phyloP scores from a whole-genome alignment of 2,888 invertebrate genomes.

The Ariolimax columbianus region DNA sequence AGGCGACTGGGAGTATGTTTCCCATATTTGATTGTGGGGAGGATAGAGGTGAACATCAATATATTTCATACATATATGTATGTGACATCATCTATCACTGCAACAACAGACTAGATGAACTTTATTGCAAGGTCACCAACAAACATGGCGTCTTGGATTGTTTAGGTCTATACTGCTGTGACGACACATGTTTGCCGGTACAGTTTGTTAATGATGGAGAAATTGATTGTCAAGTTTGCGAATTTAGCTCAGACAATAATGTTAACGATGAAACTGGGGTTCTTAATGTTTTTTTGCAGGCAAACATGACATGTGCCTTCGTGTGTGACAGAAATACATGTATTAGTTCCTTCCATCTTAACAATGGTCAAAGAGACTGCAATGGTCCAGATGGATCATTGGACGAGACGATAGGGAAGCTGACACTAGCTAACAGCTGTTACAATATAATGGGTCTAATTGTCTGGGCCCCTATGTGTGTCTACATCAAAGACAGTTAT shows the following conservation, averaged over 20 bases:
- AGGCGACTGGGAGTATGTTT: not conserved
- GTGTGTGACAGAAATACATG: not conserved
- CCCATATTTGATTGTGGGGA: not conserved
- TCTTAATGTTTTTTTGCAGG: too few relatives aligned
- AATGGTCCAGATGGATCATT: constrained; percentile 11
- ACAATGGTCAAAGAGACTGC: constrained; percentile 4
- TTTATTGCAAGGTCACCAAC: not conserved
- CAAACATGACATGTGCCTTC: not conserved
- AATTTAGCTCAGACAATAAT: too few relatives aligned
- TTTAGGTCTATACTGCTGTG: not conserved
- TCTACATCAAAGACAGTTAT: constrained; percentile 8
- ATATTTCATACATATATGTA: not conserved
- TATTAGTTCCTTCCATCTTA: not conserved
- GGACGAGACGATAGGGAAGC: constrained; percentile 10
- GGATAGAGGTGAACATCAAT: not conserved
- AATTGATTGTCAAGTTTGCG: not conserved
- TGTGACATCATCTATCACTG: constrained; percentile 16
- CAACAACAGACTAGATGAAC: not conserved
- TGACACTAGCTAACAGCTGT: not conserved
- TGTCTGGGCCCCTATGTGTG: constrained; percentile 16
- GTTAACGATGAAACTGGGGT: not conserved
- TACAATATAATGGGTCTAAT: too few relatives aligned
- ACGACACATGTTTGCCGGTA: constrained; percentile 14
- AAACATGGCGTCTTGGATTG: not conserved
- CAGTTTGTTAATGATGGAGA: constrained; percentile 18